Conservation (phyloP, 2,888 invertebrate genomes). For the Petrolisthes manimaculis region DNA sequence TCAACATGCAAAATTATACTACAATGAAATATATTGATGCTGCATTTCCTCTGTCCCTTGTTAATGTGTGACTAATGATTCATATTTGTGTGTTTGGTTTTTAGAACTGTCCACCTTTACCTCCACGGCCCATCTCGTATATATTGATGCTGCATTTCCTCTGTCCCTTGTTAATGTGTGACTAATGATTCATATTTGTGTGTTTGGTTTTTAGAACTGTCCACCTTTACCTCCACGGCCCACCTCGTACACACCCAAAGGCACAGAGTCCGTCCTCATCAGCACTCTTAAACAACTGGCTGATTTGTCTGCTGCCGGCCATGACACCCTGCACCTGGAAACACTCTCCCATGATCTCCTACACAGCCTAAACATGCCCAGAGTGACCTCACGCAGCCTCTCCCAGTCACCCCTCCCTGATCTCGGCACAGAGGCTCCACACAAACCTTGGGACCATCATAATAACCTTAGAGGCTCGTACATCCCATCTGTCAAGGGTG, state of each 20-base stretch:
- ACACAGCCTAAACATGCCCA: constrained; percentile 52
- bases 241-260: constrained; percentile 60
- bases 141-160: constrained; percentile 24
- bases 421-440: constrained; percentile 13
- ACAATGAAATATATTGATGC: constrained; percentile 9
- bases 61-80: background rate
- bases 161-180: background rate
- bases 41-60: background rate
- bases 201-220: constrained; percentile 34
- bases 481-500: constrained; percentile 62
- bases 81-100: background rate
- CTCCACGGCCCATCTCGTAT: constrained; percentile 54
- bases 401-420: constrained; percentile 41
- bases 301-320: constrained; percentile 50
- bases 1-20: background rate
- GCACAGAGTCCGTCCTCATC: constrained; percentile 57
- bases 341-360: constrained; percentile 60
- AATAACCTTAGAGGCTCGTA: constrained; percentile 64
- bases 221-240: constrained; percentile 60
- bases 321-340: constrained; percentile 60
- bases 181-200: background rate
- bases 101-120: constrained; percentile 60
- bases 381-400: constrained; percentile 51
- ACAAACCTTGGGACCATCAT: constrained; percentile 65
- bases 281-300: constrained; percentile 62